Evolutionary conservation across 2,888 invertebrate genomes (phyloP), one percentile per base, ranked within the genome.

Genomic region (Ditula angustiorana): DNA sequence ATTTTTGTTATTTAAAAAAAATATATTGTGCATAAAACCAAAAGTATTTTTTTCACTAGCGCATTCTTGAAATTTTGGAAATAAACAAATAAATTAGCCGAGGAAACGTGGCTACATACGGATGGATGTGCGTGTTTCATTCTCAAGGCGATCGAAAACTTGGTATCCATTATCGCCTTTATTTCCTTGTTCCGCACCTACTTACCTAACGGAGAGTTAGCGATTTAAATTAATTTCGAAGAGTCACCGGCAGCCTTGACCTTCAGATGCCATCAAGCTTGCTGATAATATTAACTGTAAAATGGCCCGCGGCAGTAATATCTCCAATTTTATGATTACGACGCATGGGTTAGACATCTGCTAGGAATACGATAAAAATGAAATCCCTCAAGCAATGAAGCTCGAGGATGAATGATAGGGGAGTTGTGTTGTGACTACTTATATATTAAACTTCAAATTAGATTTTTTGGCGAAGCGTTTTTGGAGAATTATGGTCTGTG

Each of bases 321-420:
- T 57, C 35, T 63, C 57, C 49, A 41, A 47, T 55, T 63, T 63
- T 63, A 63, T 56, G 47, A 63, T 63, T 50, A 57, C 56, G 63
- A 56, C 57, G 57, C 41, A 41, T 63, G 57, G 63, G 57, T 26
- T 57, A 57, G 57, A 57, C 50, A 57, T 57, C 50, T 50, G 28
- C 41, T 57, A 33, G 30, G 50, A 57, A 49, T 50, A 33, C 49
- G 57, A 63, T 61, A 49, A 61, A 56, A 56, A 56, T 56, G 49
- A 37, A 62, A 56, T 56, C 47, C 28, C 47, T 56, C 49, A 19
- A 23, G 61, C 47, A 19, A 61, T 46, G 53, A 47, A 61, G 24
- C 19, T 53, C 16, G 26, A 28, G 24, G 13, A 10, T 44, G n/a
- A 47, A 4, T 47, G n/a, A 28, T 16, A 49, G 10, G n/a, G 10